These are phyloP conservation scores for Crossocerus cetratus DNA, from an alignment of 2,888 invertebrate species.

Conservation along the genomic window DNA sequence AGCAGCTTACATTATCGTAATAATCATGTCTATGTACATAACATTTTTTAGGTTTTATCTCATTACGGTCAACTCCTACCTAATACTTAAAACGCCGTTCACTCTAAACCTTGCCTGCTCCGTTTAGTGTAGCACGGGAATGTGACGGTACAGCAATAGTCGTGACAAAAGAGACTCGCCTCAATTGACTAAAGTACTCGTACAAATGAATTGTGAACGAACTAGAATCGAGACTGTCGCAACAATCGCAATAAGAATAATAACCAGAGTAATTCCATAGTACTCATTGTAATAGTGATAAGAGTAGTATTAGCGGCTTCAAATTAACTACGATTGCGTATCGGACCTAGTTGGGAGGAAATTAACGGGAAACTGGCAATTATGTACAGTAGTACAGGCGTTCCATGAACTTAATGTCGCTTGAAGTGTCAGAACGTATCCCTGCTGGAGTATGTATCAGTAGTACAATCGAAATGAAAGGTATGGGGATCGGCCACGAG, in stretches of 20 bases:
- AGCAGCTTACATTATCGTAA: conserved; percentile 65
- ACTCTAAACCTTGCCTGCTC: conserved; percentile 10
- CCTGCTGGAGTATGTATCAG: conserved; percentile 60
- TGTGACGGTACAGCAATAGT: conserved; percentile 50
- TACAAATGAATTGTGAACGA: conserved; percentile 25
- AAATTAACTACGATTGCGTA: conserved; percentile 5
- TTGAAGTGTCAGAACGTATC: conserved; percentile 27
- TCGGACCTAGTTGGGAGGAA: background rate
- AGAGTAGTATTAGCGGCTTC: conserved; percentile 1
- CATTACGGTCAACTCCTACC: conserved; percentile 41
- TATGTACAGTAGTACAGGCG: conserved; percentile 4
- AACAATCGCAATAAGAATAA: conserved; percentile 28
- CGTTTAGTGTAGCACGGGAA: conserved; percentile 49
- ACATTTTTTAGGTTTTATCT: conserved; percentile 53
- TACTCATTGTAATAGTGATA: conserved; percentile 25
- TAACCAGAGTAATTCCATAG: conserved; percentile 20
- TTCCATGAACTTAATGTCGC: background rate
- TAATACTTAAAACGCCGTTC: conserved; percentile 53
- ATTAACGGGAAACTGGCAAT: background rate
- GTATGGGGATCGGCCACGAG: conserved; percentile 30
- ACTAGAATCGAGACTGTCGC: background rate
- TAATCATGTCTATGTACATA: conserved; percentile 61
- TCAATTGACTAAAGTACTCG: conserved; percentile 26
- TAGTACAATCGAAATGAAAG: conserved; percentile 50
- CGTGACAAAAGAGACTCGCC: conserved; percentile 37